Conservation (phyloP, 2,113 vertebrate species). For the Misgurnus anguillicaudatus region DNA sequence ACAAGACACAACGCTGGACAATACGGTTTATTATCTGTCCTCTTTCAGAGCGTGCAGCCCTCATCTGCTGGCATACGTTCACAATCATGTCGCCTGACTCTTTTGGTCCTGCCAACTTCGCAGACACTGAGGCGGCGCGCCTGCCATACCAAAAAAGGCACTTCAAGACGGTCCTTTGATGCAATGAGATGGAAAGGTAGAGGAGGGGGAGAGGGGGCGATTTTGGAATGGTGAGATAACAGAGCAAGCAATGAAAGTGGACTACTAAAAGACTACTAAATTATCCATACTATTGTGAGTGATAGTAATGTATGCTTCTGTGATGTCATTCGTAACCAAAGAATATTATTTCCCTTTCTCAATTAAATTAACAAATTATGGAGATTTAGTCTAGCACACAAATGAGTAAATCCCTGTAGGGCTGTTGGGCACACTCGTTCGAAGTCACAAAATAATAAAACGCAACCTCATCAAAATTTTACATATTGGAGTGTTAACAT, state of each 20-base stretch:
- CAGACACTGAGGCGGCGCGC: not conserved
- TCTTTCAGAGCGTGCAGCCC: constrained; percentile 22
- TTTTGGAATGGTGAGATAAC: not conserved
- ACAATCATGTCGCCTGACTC: constrained; percentile 21
- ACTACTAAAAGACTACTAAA: no score
- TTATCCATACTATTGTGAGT: no score
- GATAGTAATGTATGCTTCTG: no score
- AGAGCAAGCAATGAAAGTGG: not conserved
- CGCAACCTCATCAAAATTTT: no score
- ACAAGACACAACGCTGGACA: constrained; percentile 11
- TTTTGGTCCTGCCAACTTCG: constrained; percentile 8
- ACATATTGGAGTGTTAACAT: no score
- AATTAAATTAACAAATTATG: no score
- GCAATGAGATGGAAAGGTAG: constrained; percentile 31
- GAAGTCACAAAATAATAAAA: no score
- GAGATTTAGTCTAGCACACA: no score
- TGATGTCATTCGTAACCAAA: not conserved
- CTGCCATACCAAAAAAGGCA: constrained; percentile 34
- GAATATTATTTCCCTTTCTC: not conserved
- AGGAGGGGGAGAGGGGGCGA: constrained; percentile 10
- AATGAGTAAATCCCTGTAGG: no score
- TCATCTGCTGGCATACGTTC: constrained; percentile 26
- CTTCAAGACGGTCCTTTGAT: constrained; percentile 33
- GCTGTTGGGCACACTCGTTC: no score
- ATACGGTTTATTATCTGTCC: constrained; percentile 23